Conservation (phyloP, 2,888 invertebrate species). For the Bedellia somnulentella region DNA sequence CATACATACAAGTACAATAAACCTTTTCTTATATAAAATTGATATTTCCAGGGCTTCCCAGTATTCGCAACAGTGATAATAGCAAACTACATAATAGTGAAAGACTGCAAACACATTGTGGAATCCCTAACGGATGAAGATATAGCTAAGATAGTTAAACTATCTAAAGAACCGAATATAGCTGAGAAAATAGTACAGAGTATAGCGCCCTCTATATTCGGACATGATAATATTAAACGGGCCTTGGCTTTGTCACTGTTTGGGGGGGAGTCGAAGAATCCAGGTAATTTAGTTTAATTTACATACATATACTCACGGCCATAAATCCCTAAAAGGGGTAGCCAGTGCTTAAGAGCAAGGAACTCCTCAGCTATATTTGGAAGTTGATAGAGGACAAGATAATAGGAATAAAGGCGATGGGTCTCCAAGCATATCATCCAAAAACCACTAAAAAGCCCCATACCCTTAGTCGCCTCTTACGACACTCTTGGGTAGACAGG, state of each 20-base stretch:
- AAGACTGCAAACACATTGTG: conserved; percentile 91
- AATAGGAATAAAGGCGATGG: no score
- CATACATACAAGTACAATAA: background rate
- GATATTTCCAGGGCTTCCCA: conserved; percentile 87
- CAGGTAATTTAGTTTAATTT: conserved; percentile 75
- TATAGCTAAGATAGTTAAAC: conserved; percentile 78
- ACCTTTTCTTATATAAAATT: no score
- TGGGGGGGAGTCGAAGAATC: conserved; percentile 97
- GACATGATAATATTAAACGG: conserved; percentile 94
- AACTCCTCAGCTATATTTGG: no score
- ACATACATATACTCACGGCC: no score
- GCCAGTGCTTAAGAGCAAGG: no score
- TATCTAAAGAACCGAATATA: conserved; percentile 84
- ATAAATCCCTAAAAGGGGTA: no score
- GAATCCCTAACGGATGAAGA: conserved; percentile 96
- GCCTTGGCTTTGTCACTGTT: conserved; percentile 92
- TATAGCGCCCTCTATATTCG: conserved; percentile 97
- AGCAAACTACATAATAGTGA: conserved; percentile 92
- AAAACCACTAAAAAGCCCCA: no score
- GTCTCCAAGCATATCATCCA: no score
- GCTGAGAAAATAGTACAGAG: conserved; percentile 85
- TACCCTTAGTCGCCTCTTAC: no score
- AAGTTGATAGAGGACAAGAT: no score
- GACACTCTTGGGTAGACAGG: no score
- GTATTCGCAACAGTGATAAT: conserved; percentile 97